These are phyloP conservation scores for Aspidoscelis tigris DNA, from an alignment of 2,113 vertebrate species.

Conservation along the genomic window DNA sequence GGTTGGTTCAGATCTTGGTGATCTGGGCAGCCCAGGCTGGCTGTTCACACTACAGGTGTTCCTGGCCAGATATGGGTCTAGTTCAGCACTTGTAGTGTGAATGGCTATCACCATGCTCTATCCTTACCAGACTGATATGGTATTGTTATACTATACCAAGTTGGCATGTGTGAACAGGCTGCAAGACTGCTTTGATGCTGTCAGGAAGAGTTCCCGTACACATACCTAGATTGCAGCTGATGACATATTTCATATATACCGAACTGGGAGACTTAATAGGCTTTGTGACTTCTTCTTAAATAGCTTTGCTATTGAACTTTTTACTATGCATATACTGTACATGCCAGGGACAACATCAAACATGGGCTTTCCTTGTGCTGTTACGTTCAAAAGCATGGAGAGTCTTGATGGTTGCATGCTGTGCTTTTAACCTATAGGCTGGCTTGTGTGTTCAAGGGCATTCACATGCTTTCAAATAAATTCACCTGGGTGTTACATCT, in stretches of 20 bases:
- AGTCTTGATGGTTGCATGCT: background rate
- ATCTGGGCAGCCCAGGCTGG: no score
- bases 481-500: background rate
- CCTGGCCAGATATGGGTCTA: no score
- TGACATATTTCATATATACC: background rate
- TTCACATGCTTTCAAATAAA: background rate
- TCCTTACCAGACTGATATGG: no score
- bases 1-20: no score
- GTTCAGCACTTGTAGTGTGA: no score
- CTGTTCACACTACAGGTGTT: no score
- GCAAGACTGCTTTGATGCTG: background rate
- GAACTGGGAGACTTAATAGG: conserved; percentile 1
- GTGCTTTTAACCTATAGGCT: fast-evolving
- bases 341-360: conserved; percentile 20
- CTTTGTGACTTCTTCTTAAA: background rate
- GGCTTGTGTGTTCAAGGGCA: background rate
- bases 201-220: background rate
- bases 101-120: no score
- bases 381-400: conserved; percentile 19
- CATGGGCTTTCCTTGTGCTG: background rate
- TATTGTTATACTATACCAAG: no score
- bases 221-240: background rate
- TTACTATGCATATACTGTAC: conserved; percentile 11
- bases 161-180: no score
- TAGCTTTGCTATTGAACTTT: conserved; percentile 18